Evolutionary conservation across 2,797 vertebrate species (phyloP).

Genomic region (Channa striata): DNA sequence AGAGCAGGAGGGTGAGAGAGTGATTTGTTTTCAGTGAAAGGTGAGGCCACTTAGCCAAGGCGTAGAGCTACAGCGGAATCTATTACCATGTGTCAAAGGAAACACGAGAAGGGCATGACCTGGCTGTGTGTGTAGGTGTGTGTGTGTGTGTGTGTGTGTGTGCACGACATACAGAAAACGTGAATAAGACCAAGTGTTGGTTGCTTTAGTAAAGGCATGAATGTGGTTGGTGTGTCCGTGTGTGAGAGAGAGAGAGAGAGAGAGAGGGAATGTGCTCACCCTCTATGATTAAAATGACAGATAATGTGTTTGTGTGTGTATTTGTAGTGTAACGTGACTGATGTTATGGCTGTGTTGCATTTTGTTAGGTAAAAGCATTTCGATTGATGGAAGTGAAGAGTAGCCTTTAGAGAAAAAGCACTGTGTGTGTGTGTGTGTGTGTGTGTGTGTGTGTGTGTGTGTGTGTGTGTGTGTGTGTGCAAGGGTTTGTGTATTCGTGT

Average conservation of each 20-base stretch:
- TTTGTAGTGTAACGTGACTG: constrained; percentile 34
- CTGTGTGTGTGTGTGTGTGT: constrained; percentile 6
- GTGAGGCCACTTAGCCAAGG: constrained; percentile 95
- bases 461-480: background rate
- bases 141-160: constrained; percentile 38
- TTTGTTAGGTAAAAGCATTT: constrained; percentile 60
- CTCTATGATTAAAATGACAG: constrained; percentile 21
- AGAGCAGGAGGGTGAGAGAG: constrained; percentile 73
- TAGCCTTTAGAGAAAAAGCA: background rate
- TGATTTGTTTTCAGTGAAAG: constrained; percentile 99
- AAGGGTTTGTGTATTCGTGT: no score
- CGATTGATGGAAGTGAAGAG: constrained; percentile 53
- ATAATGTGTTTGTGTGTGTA: constrained; percentile 8
- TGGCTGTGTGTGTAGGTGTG: constrained; percentile 64
- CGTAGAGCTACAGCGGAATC: constrained; percentile 94
- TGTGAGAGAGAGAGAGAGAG: background rate
- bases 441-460: background rate
- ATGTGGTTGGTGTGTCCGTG: constrained; percentile 24
- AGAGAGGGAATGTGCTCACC: background rate
- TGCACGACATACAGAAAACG: constrained; percentile 8
- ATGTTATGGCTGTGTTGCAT: constrained; percentile 40
- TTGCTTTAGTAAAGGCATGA: constrained; percentile 11
- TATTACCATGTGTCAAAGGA: constrained; percentile 99
- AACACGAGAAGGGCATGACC: constrained; percentile 94
- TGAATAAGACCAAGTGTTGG: constrained; percentile 33